Percentiles rank a stretch among this genome's conserved stretches.
Evolutionary conservation across 2,113 vertebrate species (phyloP).

Genomic region (Polypterus bichir): DNA sequence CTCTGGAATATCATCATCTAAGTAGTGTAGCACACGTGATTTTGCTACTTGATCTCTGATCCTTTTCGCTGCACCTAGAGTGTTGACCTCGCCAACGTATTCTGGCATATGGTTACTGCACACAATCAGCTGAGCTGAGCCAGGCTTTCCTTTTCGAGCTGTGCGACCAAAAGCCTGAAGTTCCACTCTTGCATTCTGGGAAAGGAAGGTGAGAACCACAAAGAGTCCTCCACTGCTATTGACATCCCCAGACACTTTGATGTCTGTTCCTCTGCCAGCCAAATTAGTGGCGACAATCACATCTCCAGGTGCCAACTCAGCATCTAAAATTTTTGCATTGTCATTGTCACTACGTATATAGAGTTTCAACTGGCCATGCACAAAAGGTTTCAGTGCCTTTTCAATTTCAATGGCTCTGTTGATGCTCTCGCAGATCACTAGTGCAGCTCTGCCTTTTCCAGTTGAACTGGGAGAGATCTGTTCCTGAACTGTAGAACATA

Average conservation of each 20-base stretch:
- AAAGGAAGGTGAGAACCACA: constrained; percentile 18
- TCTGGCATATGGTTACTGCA: constrained; percentile 9
- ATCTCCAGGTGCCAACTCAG: constrained; percentile 11
- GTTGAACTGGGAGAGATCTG: constrained; percentile 9
- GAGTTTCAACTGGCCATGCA: not conserved
- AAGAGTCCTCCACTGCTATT: constrained; percentile 18
- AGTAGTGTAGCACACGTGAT: constrained; percentile 13
- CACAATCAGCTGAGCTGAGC: constrained; percentile 23
- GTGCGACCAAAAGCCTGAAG: constrained; percentile 23
- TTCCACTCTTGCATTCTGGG: constrained; percentile 18
- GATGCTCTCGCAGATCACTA: constrained; percentile 25
- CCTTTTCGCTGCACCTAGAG: constrained; percentile 17
- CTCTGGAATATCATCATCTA: constrained; percentile 12
- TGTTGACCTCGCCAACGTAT: constrained; percentile 12
- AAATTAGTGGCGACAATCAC: constrained; percentile 24
- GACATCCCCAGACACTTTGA: constrained; percentile 15
- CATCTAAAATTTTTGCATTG: constrained; percentile 19
- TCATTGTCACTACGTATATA: constrained; percentile 24
- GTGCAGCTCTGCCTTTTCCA: constrained; percentile 13
- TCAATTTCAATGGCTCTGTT: constrained; percentile 24
- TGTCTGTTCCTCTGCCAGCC: constrained; percentile 19
- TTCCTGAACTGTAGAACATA: constrained; percentile 17
- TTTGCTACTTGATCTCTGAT: constrained; percentile 17
- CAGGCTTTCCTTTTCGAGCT: constrained; percentile 21
- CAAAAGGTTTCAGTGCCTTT: constrained; percentile 3